Evolutionary conservation across 2,888 invertebrate species (phyloP).

Genomic region (Agriopis leucophaearia): DNA sequence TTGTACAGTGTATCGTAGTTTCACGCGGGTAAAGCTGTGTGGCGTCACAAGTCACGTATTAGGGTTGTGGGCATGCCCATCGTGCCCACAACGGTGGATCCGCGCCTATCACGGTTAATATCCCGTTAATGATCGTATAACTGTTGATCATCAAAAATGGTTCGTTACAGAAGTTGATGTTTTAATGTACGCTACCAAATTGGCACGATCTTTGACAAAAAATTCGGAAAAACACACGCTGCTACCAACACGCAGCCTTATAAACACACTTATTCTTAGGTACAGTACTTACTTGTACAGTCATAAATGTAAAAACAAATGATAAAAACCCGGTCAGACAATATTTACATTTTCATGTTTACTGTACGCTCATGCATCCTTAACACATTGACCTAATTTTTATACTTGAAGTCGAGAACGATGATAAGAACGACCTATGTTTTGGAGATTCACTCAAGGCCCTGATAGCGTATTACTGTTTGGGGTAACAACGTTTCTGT

Average conservation of each 20-base stretch:
- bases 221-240: neutral
- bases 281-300: neutral
- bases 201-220: neutral
- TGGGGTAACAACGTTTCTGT: slow-evolving; percentile 7
- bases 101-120: too few species aligned
- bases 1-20: too few species aligned
- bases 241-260: neutral
- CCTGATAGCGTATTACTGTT: slow-evolving; percentile 13
- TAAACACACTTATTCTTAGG: neutral
- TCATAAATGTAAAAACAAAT: slow-evolving; percentile 40
- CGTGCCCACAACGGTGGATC: too few species aligned
- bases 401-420: slow-evolving; percentile 1
- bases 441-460: slow-evolving; percentile 41
- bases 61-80: too few species aligned
- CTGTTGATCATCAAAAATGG: too few species aligned
- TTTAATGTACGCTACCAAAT: too few species aligned
- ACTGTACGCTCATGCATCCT: slow-evolving; percentile 45
- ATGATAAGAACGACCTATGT: slow-evolving; percentile 34
- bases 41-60: too few species aligned
- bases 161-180: too few species aligned
- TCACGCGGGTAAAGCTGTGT: too few species aligned
- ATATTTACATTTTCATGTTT: slow-evolving; percentile 42
- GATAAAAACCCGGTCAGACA: slow-evolving; percentile 48
- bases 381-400: slow-evolving; percentile 46
- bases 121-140: too few species aligned